Percentiles rank a stretch among this genome's conserved stretches.
Conservation (phyloP, 1,140 invertebrate species). For the Dreissena rostriformis region DNA sequence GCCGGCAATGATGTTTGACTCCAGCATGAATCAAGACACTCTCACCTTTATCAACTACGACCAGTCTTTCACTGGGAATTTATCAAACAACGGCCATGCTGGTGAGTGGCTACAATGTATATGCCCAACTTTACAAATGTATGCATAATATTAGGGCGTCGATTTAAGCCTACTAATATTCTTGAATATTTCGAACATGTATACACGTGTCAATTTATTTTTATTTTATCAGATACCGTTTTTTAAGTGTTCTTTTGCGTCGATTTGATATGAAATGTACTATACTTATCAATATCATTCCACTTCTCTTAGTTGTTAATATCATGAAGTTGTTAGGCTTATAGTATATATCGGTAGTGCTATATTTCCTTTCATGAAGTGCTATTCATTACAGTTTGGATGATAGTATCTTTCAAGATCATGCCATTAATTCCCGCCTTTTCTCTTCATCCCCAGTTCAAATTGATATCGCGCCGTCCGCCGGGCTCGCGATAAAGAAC, state of each 20-base stretch:
- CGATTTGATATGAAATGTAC: not conserved
- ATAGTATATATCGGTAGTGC: not conserved
- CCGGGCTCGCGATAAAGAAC: conserved; percentile 24
- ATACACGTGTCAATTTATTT: conserved; percentile 1
- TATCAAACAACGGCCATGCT: conserved; percentile 57
- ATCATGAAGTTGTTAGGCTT: not conserved
- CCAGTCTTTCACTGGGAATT: not conserved
- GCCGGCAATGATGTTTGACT: not conserved
- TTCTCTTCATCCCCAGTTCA: conserved; percentile 54
- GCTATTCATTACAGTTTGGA: not conserved
- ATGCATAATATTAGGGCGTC: not conserved
- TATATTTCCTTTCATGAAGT: not conserved
- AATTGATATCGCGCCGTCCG: conserved; percentile 32
- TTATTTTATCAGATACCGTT: too few species aligned
- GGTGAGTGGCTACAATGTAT: conserved; percentile 20
- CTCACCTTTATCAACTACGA: conserved; percentile 49
- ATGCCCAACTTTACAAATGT: not conserved
- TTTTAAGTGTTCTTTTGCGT: not conserved
- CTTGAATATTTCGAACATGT: not conserved
- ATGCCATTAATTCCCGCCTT: not conserved
- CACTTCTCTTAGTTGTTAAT: too few species aligned
- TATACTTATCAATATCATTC: not conserved
- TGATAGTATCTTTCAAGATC: not conserved
- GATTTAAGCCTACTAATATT: too few species aligned
- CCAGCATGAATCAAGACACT: conserved; percentile 16